Base-by-base conservation (phyloP, 37 sponge, comb jelly and placozoan genomes). In the Haliclona indistincta region DNA sequence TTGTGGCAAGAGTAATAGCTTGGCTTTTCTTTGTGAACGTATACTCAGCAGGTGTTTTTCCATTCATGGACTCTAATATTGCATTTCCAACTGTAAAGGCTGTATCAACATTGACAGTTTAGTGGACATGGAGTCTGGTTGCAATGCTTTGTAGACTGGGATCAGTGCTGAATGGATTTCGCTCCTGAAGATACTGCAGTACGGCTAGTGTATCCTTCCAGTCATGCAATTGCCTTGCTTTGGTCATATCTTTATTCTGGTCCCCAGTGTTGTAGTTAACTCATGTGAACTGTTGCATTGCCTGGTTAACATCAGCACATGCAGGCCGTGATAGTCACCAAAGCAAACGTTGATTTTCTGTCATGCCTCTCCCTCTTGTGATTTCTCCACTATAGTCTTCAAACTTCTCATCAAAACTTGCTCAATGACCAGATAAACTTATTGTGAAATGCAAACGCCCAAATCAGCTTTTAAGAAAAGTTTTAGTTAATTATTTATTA, bases 131-230 rank as follows among this genome's bases (percentile, higher is more conserved):
- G 40, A 76, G 67, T 61, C 77, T 67, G 45, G 67, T 76, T 34
- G 67, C 41, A 30, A 64, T 76, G 34, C 56, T 79, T 10, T 28
- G 61, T 8, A 79, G 26, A 65, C 70, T 79, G 5, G 53, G 70
- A 44, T 79, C 67, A 53, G 70, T 43, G 47, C 72, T 80, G 72
- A 79, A 68, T 33, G 79, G 64, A 47, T 67, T 77, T 67, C 38
- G 51, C 52, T 67, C 68, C 36, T 77, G 65, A 36, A 77, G 79
- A 67, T 64, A 64, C 29, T 71, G 67, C 41, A 77, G 79, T 36
- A 77, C 56, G 47, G 79, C 60, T n/a, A 64, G 37, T 72, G 82
- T 81, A 42, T 82, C 83, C 54, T 74, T 82, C 67, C 65, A 74
- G 75, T 82, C 60, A 73, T 49, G 68, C 20, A 75, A 58, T 65